phyloP scores from a whole-genome alignment of 1,140 invertebrate genomes.

The Bombus consobrinus region DNA sequence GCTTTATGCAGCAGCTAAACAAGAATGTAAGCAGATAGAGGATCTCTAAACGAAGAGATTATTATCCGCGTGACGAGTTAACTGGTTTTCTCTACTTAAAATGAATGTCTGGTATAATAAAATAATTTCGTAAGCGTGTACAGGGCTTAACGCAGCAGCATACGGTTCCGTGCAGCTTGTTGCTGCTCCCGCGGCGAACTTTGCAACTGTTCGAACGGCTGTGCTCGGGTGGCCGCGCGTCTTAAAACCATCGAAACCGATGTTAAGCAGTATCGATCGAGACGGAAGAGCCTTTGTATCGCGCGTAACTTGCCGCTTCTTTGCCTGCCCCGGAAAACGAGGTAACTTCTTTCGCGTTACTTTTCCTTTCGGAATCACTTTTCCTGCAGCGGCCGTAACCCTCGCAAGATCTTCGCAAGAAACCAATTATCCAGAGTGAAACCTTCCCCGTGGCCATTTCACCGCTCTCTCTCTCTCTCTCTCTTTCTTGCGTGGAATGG shows the following conservation, averaged over 20 bases:
- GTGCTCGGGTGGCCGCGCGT: neutral
- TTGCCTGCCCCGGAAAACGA: neutral
- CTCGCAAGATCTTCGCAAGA: neutral
- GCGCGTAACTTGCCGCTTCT: constrained; percentile 1
- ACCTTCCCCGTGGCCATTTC: constrained; percentile 10
- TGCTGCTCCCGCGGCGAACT: constrained; percentile 18
- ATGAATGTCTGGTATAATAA: no score
- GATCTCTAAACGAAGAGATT: no score
- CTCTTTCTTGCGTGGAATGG: neutral
- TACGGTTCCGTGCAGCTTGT: neutral
- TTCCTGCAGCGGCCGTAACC: no score
- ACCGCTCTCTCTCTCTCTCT: no score
- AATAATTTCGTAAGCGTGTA: neutral
- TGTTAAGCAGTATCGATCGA: constrained; percentile 21
- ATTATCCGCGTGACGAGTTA: no score
- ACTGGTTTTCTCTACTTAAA: no score
- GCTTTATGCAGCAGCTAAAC: neutral
- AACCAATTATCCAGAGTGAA: constrained; percentile 29
- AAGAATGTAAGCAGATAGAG: no score
- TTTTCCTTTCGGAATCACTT: constrained; percentile 31
- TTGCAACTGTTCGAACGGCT: constrained; percentile 20
- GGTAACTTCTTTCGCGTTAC: constrained; percentile 16
- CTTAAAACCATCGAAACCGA: constrained; percentile 14
- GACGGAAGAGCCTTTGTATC: constrained; percentile 1
- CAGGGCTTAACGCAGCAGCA: neutral